Conservation (phyloP, 2,888 invertebrate genomes). For the Rugalucina vietnamica region DNA sequence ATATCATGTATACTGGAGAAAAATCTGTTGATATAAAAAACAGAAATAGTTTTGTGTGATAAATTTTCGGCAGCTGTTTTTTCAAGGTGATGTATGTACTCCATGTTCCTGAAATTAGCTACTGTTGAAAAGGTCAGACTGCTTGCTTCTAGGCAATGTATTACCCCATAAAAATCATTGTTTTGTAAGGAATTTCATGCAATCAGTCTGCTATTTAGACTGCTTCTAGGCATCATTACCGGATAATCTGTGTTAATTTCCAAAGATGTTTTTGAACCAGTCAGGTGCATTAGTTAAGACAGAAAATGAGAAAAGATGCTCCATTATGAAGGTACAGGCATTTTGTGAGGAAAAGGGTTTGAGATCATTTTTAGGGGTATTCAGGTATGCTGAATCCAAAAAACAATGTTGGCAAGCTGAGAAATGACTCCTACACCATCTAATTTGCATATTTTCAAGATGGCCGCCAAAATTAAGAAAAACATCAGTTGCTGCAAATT, state of each 20-base stretch:
- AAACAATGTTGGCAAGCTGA: too few relatives aligned
- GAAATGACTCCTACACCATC: too few relatives aligned
- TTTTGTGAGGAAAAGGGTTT: too few relatives aligned
- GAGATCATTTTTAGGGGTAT: too few relatives aligned
- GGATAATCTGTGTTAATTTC: not conserved
- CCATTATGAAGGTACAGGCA: too few relatives aligned
- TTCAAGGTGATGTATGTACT: conserved; percentile 1
- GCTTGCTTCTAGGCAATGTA: conserved; percentile 11
- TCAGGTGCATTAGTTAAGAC: not conserved
- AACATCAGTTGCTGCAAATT: too few relatives aligned
- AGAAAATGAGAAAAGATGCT: too few relatives aligned
- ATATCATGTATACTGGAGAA: not conserved
- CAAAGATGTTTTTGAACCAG: not conserved
- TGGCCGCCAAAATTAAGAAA: too few relatives aligned
- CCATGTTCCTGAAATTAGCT: not conserved
- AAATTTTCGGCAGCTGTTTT: not conserved
- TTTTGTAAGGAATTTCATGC: not conserved
- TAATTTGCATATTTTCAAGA: too few relatives aligned
- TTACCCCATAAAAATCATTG: not conserved
- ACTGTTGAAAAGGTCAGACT: not conserved
- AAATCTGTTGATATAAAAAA: not conserved
- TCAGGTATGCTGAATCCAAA: too few relatives aligned
- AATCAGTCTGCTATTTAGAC: not conserved
- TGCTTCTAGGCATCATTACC: not conserved
- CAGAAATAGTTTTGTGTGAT: not conserved